Conservation (phyloP, 2,888 invertebrate species). For the Polylopha cassiicola region DNA sequence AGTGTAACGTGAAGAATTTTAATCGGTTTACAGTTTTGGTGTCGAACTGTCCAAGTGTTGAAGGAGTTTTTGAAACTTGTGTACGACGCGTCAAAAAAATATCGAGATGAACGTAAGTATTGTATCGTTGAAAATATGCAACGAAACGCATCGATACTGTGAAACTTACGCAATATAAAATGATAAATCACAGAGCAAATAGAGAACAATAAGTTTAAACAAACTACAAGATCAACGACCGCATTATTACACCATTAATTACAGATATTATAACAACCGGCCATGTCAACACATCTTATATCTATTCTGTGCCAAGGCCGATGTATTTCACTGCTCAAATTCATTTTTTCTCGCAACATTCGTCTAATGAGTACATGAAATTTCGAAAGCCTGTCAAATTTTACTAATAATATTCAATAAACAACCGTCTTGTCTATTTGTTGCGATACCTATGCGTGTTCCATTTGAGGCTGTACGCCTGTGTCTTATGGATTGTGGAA, state of each 20-base stretch:
- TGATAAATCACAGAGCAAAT: background rate
- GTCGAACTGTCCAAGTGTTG: too few relatives aligned
- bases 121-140: background rate
- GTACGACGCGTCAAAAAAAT: slow-evolving; percentile 35
- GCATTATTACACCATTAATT: slow-evolving; percentile 32
- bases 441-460: slow-evolving; percentile 12
- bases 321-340: slow-evolving; percentile 26
- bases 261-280: slow-evolving; percentile 28
- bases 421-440: slow-evolving; percentile 6
- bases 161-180: too few relatives aligned
- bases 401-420: slow-evolving; percentile 16
- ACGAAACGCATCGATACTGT: too few relatives aligned
- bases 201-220: too few relatives aligned
- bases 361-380: slow-evolving; percentile 12
- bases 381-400: slow-evolving; percentile 18
- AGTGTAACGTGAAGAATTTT: slow-evolving; percentile 23
- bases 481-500: slow-evolving; percentile 12
- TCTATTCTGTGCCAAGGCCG: slow-evolving; percentile 37
- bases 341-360: slow-evolving; percentile 11
- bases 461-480: slow-evolving; percentile 8
- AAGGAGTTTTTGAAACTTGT: slow-evolving; percentile 16
- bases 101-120: slow-evolving; percentile 63
- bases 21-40: too few relatives aligned
- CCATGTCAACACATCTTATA: slow-evolving; percentile 24
- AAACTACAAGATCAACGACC: slow-evolving; percentile 22